Evolutionary conservation across 1,140 invertebrate genomes (phyloP), one percentile per base, ranked within the genome.

Genomic region (roundworm (Caenorhabditis elegans)): DNA sequence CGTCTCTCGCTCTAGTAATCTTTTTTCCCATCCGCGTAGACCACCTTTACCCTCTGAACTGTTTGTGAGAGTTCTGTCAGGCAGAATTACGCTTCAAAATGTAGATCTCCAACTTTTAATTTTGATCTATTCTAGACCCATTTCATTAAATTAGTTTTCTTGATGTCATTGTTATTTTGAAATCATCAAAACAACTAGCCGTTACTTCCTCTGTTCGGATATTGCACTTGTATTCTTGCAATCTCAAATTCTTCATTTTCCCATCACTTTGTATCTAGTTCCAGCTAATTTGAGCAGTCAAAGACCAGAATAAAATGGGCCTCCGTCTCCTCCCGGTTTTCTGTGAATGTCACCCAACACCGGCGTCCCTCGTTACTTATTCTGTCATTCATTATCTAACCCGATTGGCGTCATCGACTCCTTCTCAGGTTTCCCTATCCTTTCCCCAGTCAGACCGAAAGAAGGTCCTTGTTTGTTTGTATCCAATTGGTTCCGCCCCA

Each of bases 371-470:
- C 60, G 60, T 70, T 70, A 70, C 60, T 70, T 70, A 70, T 70
- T 70, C 60, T 70, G 60, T 39, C 34, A 70, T 70, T 70, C 60
- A 70, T 70, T 70, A 70, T 70, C 60, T 70, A 22, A 70, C 60
- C 60, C 60, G 60, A 70, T 70, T 70, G 60, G 60, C 60, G 60
- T 70, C 60, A 70, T 70, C 60, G 60, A 70, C 34, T 39, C 34
- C 60, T 70, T 70, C 60, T 70, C 60, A 70, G 60, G 60, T 70
- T 70, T 39, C 60, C 28, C 15, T n/a, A 24, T 26, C 22, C 19
- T 19, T 34, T n/a, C 39, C 15, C 39, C 39, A 43, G 6, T 15
- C 39, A 5, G 15, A 5, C 39, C 39, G 6, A 43, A 10, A 60
- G 26, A n/a, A 34, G 53, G 53, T 34, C 53, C 53, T 34, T 15